These are phyloP conservation scores for Pangasianodon gigas DNA, from an alignment of 2,113 vertebrate genomes.

Conservation along the genomic window DNA sequence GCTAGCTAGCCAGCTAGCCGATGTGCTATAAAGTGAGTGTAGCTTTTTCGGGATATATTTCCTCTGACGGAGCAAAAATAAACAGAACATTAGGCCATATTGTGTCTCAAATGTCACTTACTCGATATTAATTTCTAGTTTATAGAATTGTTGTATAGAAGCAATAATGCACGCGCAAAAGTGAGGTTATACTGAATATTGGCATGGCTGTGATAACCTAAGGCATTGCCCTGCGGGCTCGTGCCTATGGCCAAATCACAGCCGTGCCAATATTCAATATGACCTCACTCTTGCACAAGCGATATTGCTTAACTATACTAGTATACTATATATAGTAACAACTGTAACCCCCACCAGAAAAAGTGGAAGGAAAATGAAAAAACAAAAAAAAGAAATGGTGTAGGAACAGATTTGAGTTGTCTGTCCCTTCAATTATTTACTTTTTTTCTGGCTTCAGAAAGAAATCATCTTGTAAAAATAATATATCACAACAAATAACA, in stretches of 20 bases:
- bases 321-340: neutral
- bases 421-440: neutral
- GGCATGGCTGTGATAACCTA: neutral
- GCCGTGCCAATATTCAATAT: neutral
- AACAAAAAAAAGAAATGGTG: neutral
- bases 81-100: neutral
- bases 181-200: neutral
- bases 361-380: neutral
- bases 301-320: neutral
- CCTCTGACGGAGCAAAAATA: neutral
- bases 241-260: neutral
- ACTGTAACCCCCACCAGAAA: neutral
- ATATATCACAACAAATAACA: neutral
- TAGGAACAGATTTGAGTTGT: neutral
- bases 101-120: neutral
- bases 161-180: neutral
- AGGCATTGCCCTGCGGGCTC: neutral
- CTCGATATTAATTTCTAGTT: neutral
- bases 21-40: neutral
- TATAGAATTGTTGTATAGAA: neutral
- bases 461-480: constrained; percentile 8
- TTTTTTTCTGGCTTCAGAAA: neutral
- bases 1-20: neutral
- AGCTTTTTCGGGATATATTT: neutral
- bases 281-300: neutral